A percentile compares a stretch with the other conserved stretches of the same genome.
These are phyloP conservation scores for Centropristis striata DNA, from an alignment of 2,113 vertebrate genomes.

Conservation along the genomic window DNA sequence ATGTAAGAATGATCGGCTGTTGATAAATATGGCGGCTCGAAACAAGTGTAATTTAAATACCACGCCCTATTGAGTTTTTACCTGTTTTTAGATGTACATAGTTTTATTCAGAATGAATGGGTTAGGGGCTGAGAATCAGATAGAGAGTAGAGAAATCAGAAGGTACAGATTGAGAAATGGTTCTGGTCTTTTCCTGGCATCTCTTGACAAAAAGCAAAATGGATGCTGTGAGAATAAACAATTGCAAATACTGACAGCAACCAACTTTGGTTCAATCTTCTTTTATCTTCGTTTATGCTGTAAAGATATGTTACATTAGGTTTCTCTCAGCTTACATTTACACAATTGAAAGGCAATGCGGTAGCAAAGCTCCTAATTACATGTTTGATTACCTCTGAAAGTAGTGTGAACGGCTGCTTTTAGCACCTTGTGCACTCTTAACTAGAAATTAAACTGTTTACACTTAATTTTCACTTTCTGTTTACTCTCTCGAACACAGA, in stretches of 20 bases:
- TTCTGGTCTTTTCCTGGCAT: background rate
- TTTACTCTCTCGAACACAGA: background rate
- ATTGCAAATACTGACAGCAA: no score
- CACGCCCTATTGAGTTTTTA: no score
- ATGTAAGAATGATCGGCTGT: no score
- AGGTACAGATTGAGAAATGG: background rate
- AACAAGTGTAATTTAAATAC: no score
- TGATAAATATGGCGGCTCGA: no score
- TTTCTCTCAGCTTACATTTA: no score
- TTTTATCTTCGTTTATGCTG: no score
- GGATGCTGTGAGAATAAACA: no score
- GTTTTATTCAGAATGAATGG: no score
- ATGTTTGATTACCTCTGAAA: background rate
- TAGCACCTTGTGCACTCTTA: background rate
- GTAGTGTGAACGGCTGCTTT: background rate
- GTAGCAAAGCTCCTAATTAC: background rate
- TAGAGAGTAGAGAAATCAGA: background rate
- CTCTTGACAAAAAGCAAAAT: background rate
- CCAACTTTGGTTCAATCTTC: no score
- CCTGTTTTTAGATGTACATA: no score
- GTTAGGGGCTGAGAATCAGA: no score
- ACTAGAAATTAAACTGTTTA: constrained; percentile 2
- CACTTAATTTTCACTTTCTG: background rate
- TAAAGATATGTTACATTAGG: background rate
- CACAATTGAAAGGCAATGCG: background rate